phyloP scores from a whole-genome alignment of 2,113 vertebrate genomes.

The Lagopus muta region DNA sequence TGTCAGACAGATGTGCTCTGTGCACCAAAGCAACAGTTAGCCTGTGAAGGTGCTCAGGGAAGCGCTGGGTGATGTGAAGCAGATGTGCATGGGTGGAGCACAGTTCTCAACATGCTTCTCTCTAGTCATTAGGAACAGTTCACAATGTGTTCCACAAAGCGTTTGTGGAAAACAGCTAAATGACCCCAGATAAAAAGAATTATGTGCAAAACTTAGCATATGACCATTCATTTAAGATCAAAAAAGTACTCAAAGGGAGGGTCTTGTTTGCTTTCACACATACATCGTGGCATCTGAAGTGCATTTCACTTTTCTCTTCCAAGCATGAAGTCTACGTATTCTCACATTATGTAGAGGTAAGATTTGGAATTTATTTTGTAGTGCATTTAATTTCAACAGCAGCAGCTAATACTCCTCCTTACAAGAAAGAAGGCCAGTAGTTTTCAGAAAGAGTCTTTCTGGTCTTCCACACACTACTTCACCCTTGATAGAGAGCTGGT shows the following conservation, averaged over 20 bases:
- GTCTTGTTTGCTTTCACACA: neutral
- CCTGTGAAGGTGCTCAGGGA: neutral
- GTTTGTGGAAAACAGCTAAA: neutral
- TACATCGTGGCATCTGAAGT: neutral
- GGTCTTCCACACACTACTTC: neutral
- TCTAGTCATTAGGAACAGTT: neutral
- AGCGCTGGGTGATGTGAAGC: neutral
- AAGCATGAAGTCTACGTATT: neutral
- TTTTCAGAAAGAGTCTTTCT: neutral
- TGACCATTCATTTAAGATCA: neutral
- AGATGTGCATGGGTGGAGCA: neutral
- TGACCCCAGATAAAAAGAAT: neutral
- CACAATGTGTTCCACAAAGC: neutral
- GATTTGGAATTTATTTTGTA: neutral
- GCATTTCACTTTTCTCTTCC: neutral
- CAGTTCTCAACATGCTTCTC: neutral
- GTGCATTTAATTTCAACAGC: fast-evolving
- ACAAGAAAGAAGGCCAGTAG: neutral
- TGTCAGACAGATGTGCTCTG: neutral
- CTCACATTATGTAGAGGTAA: neutral
- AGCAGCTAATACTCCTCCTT: neutral
- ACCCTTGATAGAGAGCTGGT: neutral
- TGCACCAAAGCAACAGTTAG: neutral
- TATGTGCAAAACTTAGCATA: neutral
- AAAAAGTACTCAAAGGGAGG: neutral